phyloP scores from a whole-genome alignment of 1,140 invertebrate species.

The Ceratina calcarata region DNA sequence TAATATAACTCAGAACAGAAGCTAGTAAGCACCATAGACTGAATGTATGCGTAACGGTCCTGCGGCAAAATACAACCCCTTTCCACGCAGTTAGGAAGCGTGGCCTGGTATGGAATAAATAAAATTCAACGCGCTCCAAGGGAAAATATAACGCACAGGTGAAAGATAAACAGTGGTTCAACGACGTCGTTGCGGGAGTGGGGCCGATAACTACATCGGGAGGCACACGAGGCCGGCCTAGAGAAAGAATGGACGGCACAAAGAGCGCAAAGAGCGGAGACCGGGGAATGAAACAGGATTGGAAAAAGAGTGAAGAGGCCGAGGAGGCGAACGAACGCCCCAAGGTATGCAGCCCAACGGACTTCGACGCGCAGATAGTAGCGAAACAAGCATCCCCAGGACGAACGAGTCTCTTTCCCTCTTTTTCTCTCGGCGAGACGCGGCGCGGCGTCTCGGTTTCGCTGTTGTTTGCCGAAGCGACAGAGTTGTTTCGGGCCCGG shows the following conservation, averaged over 20 bases:
- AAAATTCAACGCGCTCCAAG: background rate
- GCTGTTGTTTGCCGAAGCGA: conserved; percentile 73
- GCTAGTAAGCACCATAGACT: background rate
- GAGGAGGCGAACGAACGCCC: conserved; percentile 59
- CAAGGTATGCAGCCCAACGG: conserved; percentile 67
- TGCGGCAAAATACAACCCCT: background rate
- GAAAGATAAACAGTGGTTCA: conserved; percentile 27
- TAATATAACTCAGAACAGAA: background rate
- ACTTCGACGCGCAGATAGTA: conserved; percentile 67
- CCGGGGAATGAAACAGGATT: background rate
- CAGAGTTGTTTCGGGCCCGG: conserved; percentile 69
- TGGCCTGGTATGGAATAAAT: conserved; percentile 17
- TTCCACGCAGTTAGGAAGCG: background rate
- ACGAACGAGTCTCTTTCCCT: conserved; percentile 41
- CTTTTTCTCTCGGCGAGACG: conserved; percentile 17
- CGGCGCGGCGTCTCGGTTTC: conserved; percentile 59
- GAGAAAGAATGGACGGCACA: conserved; percentile 14
- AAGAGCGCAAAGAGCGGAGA: background rate
- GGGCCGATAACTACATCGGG: conserved; percentile 27
- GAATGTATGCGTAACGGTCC: background rate
- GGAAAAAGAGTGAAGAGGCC: conserved; percentile 42
- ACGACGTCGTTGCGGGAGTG: background rate
- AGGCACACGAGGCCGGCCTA: background rate
- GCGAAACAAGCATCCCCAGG: conserved; percentile 63
- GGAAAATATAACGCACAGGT: conserved; percentile 30